Percentiles rank a stretch among this genome's conserved stretches.
Evolutionary conservation across 2,113 vertebrate species (phyloP).

Genomic region (Hyaena hyaena): DNA sequence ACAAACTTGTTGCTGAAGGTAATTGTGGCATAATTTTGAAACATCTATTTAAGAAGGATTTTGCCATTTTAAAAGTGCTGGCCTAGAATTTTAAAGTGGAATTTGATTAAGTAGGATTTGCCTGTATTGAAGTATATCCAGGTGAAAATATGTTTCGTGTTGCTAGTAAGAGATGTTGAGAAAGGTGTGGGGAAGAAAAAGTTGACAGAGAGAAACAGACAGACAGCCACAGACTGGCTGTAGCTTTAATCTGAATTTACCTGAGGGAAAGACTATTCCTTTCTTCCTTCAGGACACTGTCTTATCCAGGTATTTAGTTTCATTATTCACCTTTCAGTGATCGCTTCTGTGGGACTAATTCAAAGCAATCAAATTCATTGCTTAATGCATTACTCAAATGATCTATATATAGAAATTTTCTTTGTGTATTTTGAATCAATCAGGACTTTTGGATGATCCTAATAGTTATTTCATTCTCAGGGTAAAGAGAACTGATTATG

Average conservation of each 20-base stretch:
- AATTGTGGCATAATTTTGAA: background rate
- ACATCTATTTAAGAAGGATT: background rate
- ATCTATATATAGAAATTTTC: accelerated
- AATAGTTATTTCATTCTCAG: background rate
- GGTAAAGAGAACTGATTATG: background rate
- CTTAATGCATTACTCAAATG: background rate
- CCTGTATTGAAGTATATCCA: background rate
- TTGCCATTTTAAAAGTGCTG: background rate
- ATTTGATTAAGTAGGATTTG: background rate
- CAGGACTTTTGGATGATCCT: background rate
- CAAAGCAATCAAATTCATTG: background rate
- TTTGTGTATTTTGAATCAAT: background rate
- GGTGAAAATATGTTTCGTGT: background rate
- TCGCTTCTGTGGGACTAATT: background rate
- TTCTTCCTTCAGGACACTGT: background rate
- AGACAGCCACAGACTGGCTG: background rate
- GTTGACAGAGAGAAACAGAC: background rate
- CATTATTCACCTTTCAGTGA: background rate
- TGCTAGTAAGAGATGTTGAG: background rate
- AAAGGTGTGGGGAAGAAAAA: background rate
- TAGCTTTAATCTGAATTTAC: background rate
- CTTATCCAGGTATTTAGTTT: background rate
- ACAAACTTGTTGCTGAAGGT: background rate
- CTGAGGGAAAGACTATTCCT: background rate
- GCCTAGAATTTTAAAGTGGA: background rate